Base-by-base conservation (phyloP, 2,113 vertebrate species). In the Aramus guarauna region DNA sequence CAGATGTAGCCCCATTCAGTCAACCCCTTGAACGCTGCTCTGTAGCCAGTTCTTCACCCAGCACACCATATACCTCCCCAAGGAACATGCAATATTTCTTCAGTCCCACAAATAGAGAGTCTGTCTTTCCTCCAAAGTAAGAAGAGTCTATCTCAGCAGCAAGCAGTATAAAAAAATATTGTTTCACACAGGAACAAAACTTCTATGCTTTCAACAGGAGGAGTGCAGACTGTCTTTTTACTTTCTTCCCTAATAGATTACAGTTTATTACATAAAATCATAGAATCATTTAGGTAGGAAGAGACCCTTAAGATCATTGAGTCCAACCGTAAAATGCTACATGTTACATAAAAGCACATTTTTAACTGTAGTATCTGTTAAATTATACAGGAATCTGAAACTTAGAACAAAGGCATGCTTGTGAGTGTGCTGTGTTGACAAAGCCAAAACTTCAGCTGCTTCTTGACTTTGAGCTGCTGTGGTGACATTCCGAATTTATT, bases 51-150 rank as follows among this genome's bases (percentile, higher is more conserved):
- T 76, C 73, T 69, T 64, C 32, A 43, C 18, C 10, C 36, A 45
- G 58, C 0, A 1, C 22, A 34, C 15, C 2, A 0, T 37, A 5
- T 39, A 50, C 32, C 27, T 72, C 36, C 12, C 3, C 27, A 79
- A 22, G 10, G 36, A 74, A 27, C 17, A 9, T 26, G 22, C 15
- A n/a, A 34, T 37, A 15, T 76, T 76, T 30, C 29, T 15, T 37
- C 56, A 45, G 4, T 59, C 37, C 5, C 29, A 27, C 23, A 41
- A 52, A 64, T 6, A 53, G 48, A 34, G 15, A 30, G 30, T 26
- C 50, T 39, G 29, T 36, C 24, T 60, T 55, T 55, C 8, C 8
- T 17, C 19, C 47, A 41, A 24, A 47, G 7, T 17, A 27, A 53
- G 66, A 52, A 34, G 4, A 53, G n/a, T 27, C 18, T 58, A 12